Base-by-base conservation (phyloP, 2,797 vertebrate species). In the Poecile montanus region DNA sequence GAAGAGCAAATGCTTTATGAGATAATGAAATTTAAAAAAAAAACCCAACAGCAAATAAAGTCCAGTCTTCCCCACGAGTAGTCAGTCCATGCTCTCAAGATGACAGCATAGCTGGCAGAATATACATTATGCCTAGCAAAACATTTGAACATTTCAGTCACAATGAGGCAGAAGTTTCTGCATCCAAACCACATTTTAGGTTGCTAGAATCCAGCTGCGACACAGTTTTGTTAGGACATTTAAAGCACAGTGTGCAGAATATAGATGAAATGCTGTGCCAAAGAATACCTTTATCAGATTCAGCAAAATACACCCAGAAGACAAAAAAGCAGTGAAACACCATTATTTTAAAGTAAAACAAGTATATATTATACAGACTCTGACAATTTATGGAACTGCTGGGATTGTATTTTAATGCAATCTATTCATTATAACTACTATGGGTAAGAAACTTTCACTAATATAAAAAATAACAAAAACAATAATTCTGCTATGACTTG, bases 151-250 rank as follows among this genome's bases (percentile, higher is more conserved):
- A 42, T 57, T 91, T 94, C 54, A 83, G 45, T 63, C 36, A 77
- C 26, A 67, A n/a, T 25, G 20, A 84, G 20, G 44, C 54, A 94
- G 53, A 88, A 47, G 14, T 51, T 90, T 81, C 77, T 86, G 88
- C 56, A 90, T 83, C 85, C 48, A 86, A 92, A 68, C 56, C n/a
- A 68, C 54, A 93, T 73, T 84, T 91, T 60, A 93, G 17, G 58
- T 88, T 86, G 56, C 36, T 72, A 75, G 62, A 94, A 93, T 82
- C 79, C 85, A 96, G 83, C 85, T 94, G 95, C 6, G 23, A 73
- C 45, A 61, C 11, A 78, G 36, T 63, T 68, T 84, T 85, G 42
- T 88, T 79, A 70, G 1, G 16, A 47, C 88, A 94, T 77, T 92
- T 89, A 94, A 94, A 72, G 66, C 40, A 56, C 30, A 67, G 60